These are phyloP conservation scores for Jaculus jaculus DNA, from an alignment of 2,113 vertebrate genomes.

Conservation along the genomic window DNA sequence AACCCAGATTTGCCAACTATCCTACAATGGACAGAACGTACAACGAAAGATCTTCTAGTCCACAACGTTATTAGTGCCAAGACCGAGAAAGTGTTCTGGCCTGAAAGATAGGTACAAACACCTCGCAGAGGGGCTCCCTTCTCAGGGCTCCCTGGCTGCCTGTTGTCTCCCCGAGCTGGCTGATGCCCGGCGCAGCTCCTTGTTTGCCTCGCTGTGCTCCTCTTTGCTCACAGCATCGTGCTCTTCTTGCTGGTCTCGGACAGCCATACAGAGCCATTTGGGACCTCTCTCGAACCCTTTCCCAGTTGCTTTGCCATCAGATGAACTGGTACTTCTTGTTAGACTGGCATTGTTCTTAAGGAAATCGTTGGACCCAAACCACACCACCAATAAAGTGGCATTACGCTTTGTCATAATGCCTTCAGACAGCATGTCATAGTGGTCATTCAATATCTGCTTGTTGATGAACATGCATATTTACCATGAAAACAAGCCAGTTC, in stretches of 20 bases:
- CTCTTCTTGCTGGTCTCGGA: neutral
- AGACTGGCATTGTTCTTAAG: neutral
- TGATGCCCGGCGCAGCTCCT: neutral
- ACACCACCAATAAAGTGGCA: neutral
- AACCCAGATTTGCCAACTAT: neutral
- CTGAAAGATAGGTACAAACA: neutral
- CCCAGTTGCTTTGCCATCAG: neutral
- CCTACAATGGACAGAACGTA: neutral
- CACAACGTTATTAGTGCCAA: neutral
- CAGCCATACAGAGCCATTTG: neutral
- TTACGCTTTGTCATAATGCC: neutral
- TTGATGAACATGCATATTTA: slow-evolving; percentile 51
- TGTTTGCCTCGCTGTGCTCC: neutral
- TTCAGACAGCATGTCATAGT: no score
- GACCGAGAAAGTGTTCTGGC: neutral
- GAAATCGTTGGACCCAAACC: neutral
- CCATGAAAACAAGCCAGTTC: slow-evolving; percentile 42
- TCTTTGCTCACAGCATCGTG: neutral
- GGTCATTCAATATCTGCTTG: neutral
- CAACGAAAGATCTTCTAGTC: neutral
- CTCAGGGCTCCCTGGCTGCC: neutral
- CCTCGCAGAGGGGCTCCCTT: neutral
- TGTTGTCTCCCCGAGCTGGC: neutral
- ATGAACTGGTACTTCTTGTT: slow-evolving; percentile 13
- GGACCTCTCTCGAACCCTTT: neutral